phyloP scores from a whole-genome alignment of 2,888 invertebrate genomes.

The Eledona agricola region DNA sequence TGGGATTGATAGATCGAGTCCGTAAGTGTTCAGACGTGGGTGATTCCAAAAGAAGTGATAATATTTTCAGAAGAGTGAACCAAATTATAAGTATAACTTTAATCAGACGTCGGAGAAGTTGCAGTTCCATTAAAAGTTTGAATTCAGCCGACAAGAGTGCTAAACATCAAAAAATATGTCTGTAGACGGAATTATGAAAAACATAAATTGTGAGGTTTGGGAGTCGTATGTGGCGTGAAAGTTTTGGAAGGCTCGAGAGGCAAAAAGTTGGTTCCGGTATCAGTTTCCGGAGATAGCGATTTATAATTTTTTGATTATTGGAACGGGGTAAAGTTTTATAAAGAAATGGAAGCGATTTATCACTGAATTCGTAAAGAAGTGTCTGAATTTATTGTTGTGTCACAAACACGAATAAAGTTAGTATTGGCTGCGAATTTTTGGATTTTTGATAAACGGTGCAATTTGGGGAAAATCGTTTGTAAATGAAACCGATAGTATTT shows the following conservation, averaged over 20 bases:
- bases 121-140: conserved; percentile 1
- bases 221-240: too few species aligned
- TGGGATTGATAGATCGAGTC: too few species aligned
- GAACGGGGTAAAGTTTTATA: neutral
- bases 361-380: conserved; percentile 20
- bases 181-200: too few species aligned
- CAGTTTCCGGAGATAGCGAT: conserved; percentile 1
- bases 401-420: conserved; percentile 18
- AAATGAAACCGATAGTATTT: conserved; percentile 2
- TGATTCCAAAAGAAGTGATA: too few species aligned
- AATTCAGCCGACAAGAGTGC: too few species aligned
- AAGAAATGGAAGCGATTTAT: conserved; percentile 9
- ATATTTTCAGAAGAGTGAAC: too few species aligned
- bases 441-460: neutral
- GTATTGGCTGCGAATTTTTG: conserved; percentile 10
- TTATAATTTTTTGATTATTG: conserved; percentile 11
- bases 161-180: too few species aligned
- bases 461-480: neutral
- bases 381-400: conserved; percentile 22
- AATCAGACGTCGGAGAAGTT: too few species aligned
- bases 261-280: neutral
- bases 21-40: too few species aligned
- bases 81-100: too few species aligned
- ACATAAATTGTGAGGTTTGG: too few species aligned
- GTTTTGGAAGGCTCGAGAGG: too few species aligned